Conservation (phyloP, 2,113 vertebrate genomes). For the Centropus bengalensis region DNA sequence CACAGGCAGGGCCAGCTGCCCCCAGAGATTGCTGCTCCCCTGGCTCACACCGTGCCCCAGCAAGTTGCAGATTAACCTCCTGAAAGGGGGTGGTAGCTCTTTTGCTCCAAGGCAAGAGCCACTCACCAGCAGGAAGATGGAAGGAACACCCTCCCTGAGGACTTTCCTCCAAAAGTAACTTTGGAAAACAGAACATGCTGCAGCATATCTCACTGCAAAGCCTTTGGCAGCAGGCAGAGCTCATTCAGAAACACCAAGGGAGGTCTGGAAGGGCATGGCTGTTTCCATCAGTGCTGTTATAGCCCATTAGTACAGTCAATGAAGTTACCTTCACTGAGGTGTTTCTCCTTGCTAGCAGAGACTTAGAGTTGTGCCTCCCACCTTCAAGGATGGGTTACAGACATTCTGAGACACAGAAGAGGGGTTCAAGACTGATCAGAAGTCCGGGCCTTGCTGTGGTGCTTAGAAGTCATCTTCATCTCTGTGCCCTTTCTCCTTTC, state of each 20-base stretch:
- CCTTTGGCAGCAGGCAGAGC: not conserved
- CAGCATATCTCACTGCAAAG: not conserved
- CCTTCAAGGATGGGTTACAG: not conserved
- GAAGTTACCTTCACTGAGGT: not conserved
- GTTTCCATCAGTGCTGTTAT: not conserved
- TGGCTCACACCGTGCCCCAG: rapidly evolving
- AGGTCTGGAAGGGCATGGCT: not conserved
- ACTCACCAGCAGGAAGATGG: not conserved
- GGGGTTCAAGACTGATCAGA: not conserved
- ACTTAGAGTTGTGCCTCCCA: not conserved
- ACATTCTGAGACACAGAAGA: not conserved
- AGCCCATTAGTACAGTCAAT: not conserved
- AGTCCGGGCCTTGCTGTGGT: not conserved
- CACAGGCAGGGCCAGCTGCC: not conserved
- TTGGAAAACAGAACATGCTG: not conserved
- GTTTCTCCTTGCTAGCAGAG: not conserved
- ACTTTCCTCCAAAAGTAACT: not conserved
- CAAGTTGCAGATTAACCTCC: not conserved
- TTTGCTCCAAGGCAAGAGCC: not conserved
- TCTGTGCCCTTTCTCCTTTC: not conserved
- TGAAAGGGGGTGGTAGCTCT: not conserved
- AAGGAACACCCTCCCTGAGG: not conserved
- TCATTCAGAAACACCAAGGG: not conserved
- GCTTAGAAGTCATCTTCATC: not conserved
- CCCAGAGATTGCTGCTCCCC: not conserved